Conservation (phyloP, 2,797 vertebrate genomes). For the Otolemur crassicaudatus region DNA sequence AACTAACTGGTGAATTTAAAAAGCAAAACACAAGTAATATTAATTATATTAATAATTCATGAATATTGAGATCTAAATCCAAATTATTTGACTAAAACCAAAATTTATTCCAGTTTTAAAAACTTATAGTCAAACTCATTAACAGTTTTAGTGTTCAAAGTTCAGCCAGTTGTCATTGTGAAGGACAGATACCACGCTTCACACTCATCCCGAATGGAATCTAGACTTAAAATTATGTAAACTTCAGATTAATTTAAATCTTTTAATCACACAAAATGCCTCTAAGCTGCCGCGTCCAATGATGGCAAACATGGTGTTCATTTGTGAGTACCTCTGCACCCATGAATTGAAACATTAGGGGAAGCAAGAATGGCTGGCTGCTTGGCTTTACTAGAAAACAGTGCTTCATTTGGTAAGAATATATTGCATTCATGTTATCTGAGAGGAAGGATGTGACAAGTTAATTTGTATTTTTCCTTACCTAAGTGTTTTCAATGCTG, state of each 20-base stretch:
- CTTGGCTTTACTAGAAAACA: constrained; percentile 44
- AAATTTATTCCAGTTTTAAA: neutral
- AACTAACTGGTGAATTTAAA: neutral
- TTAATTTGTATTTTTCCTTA: constrained; percentile 66
- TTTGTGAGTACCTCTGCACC: neutral
- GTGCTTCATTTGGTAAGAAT: constrained; percentile 42
- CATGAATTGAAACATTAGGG: constrained; percentile 22
- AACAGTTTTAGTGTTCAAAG: constrained; percentile 8
- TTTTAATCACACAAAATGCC: constrained; percentile 13
- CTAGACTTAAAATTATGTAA: neutral
- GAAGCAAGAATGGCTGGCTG: constrained; percentile 13
- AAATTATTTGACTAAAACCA: neutral
- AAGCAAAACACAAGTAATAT: neutral
- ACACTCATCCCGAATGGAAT: neutral
- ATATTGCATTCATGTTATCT: constrained; percentile 40
- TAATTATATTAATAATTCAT: neutral
- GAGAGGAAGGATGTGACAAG: constrained; percentile 35
- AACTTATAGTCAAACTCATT: neutral
- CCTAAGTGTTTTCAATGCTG: constrained; percentile 48
- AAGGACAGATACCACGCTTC: neutral
- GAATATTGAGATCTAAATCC: neutral
- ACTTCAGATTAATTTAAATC: neutral
- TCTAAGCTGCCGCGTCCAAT: neutral
- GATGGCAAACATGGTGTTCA: neutral
- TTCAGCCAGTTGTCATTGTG: neutral